phyloP scores from a whole-genome alignment of 2,888 invertebrate species.

The Ellobium chinense region DNA sequence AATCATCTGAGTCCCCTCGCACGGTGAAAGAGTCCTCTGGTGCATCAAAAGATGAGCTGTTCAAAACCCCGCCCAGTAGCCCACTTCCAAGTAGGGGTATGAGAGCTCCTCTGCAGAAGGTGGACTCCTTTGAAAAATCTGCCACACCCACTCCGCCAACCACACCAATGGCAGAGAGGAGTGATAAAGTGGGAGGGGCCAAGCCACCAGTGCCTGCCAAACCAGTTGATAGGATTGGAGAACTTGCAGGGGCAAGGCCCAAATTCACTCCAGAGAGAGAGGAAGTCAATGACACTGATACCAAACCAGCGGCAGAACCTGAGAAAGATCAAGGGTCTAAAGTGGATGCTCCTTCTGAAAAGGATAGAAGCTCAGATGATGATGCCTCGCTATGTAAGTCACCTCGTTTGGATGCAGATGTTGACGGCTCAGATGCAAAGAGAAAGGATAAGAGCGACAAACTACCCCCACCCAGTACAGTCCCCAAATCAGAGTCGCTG shows the following conservation, averaged over 20 bases:
- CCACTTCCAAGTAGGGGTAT: constrained; percentile 56
- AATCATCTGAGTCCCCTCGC: constrained; percentile 26
- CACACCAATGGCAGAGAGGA: constrained; percentile 52
- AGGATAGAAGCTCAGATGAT: constrained; percentile 57
- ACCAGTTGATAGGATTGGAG: background rate
- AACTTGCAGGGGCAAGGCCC: background rate
- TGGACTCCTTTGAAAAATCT: constrained; percentile 65
- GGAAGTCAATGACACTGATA: background rate
- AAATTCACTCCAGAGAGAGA: background rate
- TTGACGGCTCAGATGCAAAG: background rate
- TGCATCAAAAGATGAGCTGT: constrained; percentile 57
- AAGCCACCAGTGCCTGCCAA: constrained; percentile 33
- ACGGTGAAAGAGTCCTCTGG: constrained; percentile 19
- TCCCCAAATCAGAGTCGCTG: background rate
- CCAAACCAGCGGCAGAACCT: constrained; percentile 18
- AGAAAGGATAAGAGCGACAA: background rate
- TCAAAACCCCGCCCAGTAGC: constrained; percentile 70
- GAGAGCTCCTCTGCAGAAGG: constrained; percentile 64
- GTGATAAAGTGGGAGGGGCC: constrained; percentile 14
- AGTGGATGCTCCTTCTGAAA: constrained; percentile 61
- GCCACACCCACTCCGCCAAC: constrained; percentile 62
- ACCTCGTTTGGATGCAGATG: background rate
- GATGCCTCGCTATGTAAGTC: background rate
- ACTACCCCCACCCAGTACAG: background rate
- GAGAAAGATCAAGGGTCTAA: constrained; percentile 46